A percentile compares a stretch with the other conserved stretches of the same genome.
Conservation (phyloP, 2,113 vertebrate genomes). For the Sorex araneus region DNA sequence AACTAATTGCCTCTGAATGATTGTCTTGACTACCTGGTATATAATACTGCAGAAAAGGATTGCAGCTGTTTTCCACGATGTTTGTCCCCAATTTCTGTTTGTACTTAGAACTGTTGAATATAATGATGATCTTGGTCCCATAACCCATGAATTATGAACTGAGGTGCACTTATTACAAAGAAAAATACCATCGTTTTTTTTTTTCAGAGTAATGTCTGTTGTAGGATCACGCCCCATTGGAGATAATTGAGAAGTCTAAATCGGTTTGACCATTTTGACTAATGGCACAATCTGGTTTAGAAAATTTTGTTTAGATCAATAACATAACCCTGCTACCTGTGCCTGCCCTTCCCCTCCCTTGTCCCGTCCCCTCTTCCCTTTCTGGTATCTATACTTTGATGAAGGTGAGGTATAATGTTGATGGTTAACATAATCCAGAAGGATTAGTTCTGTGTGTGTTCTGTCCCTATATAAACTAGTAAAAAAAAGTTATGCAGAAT, state of each 20-base stretch:
- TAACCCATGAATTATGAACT: conserved; percentile 56
- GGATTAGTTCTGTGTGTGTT: conserved; percentile 89
- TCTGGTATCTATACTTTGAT: conserved; percentile 53
- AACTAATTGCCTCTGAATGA: conserved; percentile 79
- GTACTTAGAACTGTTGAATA: conserved; percentile 63
- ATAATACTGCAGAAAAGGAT: conserved; percentile 74
- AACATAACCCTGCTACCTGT: conserved; percentile 70
- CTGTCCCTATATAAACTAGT: conserved; percentile 81
- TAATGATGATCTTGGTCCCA: conserved; percentile 49
- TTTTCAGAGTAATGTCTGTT: conserved; percentile 57
- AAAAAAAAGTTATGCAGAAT: conserved; percentile 87
- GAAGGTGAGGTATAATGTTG: conserved; percentile 77
- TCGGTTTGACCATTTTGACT: conserved; percentile 85
- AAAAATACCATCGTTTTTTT: conserved; percentile 6
- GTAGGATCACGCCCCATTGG: conserved; percentile 76
- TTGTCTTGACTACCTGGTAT: conserved; percentile 80
- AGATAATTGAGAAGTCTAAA: conserved; percentile 82
- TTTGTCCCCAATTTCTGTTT: conserved; percentile 79
- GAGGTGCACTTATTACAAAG: conserved; percentile 50
- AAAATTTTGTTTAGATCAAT: conserved; percentile 79
- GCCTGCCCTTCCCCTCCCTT: conserved; percentile 64
- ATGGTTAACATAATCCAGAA: conserved; percentile 80
- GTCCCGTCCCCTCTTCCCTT: conserved; percentile 48
- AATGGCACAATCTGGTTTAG: conserved; percentile 87
- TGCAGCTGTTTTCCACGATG: conserved; percentile 70